phyloP scores from a whole-genome alignment of 2,113 vertebrate species.

The Ciconia boyciana region DNA sequence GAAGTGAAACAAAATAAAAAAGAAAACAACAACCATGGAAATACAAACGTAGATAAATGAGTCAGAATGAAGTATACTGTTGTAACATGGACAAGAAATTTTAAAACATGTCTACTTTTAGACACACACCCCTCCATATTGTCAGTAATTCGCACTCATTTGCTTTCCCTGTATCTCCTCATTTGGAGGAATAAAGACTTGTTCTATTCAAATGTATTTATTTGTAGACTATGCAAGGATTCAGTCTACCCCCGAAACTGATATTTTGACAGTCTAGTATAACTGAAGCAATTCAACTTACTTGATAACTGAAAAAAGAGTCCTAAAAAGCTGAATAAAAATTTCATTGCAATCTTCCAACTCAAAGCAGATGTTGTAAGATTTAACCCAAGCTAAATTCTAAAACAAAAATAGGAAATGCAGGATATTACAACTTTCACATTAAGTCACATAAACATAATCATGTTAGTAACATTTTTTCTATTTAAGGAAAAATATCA shows the following conservation, averaged over 20 bases:
- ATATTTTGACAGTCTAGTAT: not conserved
- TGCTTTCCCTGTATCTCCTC: not conserved
- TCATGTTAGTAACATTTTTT: not conserved
- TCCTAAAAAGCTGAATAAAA: conserved; percentile 99
- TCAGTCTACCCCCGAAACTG: not conserved
- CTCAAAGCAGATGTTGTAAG: conserved; percentile 99
- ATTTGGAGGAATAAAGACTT: not conserved
- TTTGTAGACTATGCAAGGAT: not conserved
- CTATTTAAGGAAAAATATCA: not conserved
- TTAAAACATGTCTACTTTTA: not conserved
- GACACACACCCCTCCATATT: not conserved
- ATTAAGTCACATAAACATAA: conserved; percentile 18
- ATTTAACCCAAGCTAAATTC: conserved; percentile 99
- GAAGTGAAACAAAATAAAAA: not conserved
- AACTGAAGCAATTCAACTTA: conserved; percentile 75
- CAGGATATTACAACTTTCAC: conserved; percentile 18
- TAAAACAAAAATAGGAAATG: conserved; percentile 69
- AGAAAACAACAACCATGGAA: not conserved
- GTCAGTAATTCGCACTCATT: not conserved
- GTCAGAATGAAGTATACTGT: not conserved
- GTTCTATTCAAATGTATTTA: not conserved
- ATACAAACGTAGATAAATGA: not conserved
- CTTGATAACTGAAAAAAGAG: conserved; percentile 99
- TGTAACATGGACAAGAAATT: not conserved
- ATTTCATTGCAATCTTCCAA: conserved; percentile 99